These are phyloP conservation scores for Rhogogaster chlorosoma DNA, from an alignment of 2,888 invertebrate genomes.

Conservation along the genomic window DNA sequence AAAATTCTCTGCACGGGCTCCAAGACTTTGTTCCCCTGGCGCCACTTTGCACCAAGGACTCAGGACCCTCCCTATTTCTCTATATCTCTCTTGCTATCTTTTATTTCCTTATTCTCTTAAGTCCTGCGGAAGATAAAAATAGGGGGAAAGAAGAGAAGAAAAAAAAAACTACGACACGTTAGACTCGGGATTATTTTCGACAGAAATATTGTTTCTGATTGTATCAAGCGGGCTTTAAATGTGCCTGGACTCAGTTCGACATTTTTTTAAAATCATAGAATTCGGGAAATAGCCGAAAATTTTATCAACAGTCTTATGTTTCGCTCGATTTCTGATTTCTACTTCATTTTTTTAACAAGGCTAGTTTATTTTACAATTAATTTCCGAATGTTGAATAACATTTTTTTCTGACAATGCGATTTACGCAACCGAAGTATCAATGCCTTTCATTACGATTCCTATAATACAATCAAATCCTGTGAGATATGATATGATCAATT, in stretches of 20 bases:
- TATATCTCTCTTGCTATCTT: not conserved
- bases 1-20: conserved; percentile 61
- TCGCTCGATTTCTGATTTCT: not conserved
- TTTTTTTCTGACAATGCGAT: not conserved
- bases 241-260: not conserved
- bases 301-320: not conserved
- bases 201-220: not conserved
- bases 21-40: conserved; percentile 56
- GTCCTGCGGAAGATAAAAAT: not conserved
- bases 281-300: not conserved
- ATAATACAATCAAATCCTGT: not conserved
- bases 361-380: not conserved
- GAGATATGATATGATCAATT: not conserved
- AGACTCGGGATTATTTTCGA: not conserved
- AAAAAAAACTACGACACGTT: not conserved
- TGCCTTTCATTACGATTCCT: not conserved
- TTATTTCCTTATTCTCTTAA: not conserved
- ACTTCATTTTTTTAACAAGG: not conserved
- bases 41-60: conserved; percentile 60
- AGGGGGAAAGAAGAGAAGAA: not conserved
- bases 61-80: not conserved
- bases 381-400: not conserved
- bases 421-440: not conserved
- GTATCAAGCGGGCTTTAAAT: not conserved
- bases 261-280: not conserved